Evolutionary conservation across 1,140 invertebrate genomes (phyloP).

Genomic region (Amphibalanus amphitrite): DNA sequence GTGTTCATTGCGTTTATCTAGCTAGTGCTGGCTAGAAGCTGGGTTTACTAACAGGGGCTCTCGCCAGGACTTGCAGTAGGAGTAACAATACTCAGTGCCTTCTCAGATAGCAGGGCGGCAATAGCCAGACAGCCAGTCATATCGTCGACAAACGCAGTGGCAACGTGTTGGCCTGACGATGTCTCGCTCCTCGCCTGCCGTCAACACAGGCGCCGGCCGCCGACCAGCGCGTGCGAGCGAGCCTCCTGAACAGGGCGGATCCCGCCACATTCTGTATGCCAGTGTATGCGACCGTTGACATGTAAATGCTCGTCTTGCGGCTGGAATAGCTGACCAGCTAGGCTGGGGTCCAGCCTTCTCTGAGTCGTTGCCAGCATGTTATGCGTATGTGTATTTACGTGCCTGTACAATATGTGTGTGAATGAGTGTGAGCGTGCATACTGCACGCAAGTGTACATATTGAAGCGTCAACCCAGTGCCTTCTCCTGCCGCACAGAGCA

Average conservation of each 20-base stretch:
- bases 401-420: constrained; percentile 7
- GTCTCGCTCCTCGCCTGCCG: background rate
- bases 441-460: constrained; percentile 4
- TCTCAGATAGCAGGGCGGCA: background rate
- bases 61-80: background rate
- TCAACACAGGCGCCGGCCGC: too few relatives aligned
- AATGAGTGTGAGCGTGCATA: constrained; percentile 5
- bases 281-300: background rate
- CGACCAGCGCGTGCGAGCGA: too few relatives aligned
- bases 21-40: background rate
- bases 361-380: background rate
- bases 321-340: background rate
- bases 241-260: background rate
- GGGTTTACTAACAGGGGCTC: background rate
- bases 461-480: background rate
- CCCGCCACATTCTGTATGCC: background rate
- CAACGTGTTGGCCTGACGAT: background rate
- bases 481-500: background rate
- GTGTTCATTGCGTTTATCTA: background rate
- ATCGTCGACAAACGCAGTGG: background rate
- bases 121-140: background rate
- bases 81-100: constrained; percentile 1
- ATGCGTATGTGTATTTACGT: constrained; percentile 4
- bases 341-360: background rate
- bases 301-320: too few relatives aligned